Evolutionary conservation across 2,888 invertebrate species (phyloP).

Genomic region (Folsomia manolachei): DNA sequence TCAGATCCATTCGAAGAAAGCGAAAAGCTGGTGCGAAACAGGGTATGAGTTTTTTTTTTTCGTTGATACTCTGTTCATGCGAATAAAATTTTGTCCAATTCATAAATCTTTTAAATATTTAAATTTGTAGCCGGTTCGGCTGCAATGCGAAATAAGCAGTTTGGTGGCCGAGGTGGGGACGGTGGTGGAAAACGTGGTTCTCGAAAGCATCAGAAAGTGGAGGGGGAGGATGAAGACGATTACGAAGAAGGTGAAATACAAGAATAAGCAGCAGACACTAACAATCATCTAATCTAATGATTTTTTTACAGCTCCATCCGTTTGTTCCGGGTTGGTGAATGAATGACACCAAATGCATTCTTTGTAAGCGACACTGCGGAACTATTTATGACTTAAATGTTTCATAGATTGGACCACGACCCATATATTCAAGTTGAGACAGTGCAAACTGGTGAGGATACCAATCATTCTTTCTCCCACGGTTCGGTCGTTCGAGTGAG

Average conservation of each 20-base stretch:
- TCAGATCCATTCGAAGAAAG: constrained; percentile 52
- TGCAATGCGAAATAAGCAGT: constrained; percentile 33
- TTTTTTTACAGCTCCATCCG: constrained; percentile 11
- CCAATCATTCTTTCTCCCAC: constrained; percentile 69
- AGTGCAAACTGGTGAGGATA: constrained; percentile 68
- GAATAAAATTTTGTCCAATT: too few relatives aligned
- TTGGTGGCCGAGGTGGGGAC: constrained; percentile 43
- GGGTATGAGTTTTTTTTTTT: neutral
- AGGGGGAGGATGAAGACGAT: constrained; percentile 49
- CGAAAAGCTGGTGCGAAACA: constrained; percentile 14
- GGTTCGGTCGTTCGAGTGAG: constrained; percentile 73
- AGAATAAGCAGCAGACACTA: constrained; percentile 50
- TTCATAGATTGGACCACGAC: constrained; percentile 56
- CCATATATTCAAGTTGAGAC: constrained; percentile 68
- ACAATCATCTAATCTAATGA: neutral
- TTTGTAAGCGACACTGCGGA: constrained; percentile 8
- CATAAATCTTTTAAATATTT: neutral
- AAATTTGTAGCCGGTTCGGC: constrained; percentile 28
- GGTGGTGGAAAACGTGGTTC: constrained; percentile 31
- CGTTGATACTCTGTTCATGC: too few relatives aligned
- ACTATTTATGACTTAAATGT: constrained; percentile 20
- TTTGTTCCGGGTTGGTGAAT: neutral
- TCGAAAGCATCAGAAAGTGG: constrained; percentile 24
- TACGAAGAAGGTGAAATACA: constrained; percentile 50
- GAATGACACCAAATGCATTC: neutral